Base-by-base conservation (phyloP, 2,888 invertebrate species). In the Margaritifera margaritifera region DNA sequence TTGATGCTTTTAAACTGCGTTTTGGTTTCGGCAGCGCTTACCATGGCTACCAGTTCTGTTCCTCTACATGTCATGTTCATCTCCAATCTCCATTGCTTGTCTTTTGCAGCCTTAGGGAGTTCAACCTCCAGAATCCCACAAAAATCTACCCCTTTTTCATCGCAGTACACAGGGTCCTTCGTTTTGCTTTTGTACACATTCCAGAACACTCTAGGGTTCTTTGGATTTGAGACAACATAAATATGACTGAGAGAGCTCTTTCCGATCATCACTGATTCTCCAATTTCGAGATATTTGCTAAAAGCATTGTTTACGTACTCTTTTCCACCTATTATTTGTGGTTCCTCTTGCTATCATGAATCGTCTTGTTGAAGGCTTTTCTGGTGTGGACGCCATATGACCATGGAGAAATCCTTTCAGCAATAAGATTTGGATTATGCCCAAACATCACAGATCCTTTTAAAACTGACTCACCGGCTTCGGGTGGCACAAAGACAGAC, bases 391-490 rank as follows among this genome's bases (percentile, higher is more conserved):
- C 71, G 19, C 79, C 79, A 58, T 77, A 79, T 18, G 79, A 67
- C 42, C 62, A 75, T 22, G 72, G 77, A 51, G 70, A 68, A 20
- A 79, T 64, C 61, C 77, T 58, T 18, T 72, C 66, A 2, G 77
- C 64, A 50, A 79, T 79, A 5, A 71, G 63, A 19, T 68, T 61
- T 19, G 73, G 68, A 58, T 79, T 64, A n/a, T 70, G 71, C n/a
- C 79, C 79, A 60, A 69, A 79, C 68, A 77, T 72, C 2, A 77
- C 74, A 5, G 79, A 73, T 1, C 79, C 79, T 70, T 74, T 77
- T 53, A 79, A 62, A 57, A 75, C 73, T 50, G 77, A 73, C 24
- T 55, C 60, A 31, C 73, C 63, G 24, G 69, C 70, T 50, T 71
- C 70, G 1, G 61, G 64, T 52, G 74, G 75, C 27, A 74, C 69